phyloP scores from a whole-genome alignment of 2,797 vertebrate species.

The Bradypodion pumilum region DNA sequence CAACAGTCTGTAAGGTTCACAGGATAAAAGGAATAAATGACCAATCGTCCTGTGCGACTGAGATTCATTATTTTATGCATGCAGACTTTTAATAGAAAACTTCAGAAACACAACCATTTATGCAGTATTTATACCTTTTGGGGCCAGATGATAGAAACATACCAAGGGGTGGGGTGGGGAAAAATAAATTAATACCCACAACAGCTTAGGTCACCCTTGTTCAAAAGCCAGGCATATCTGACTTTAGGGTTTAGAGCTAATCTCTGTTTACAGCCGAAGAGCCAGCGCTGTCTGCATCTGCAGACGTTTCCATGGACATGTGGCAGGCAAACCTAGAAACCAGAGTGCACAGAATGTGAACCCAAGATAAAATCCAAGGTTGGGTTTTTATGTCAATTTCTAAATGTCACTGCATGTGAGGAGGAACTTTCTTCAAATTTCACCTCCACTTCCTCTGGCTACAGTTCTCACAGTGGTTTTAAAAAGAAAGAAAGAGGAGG shows the following conservation, averaged over 20 bases:
- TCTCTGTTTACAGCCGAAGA: no score
- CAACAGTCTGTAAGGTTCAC: slow-evolving; percentile 55
- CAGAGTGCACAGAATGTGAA: no score
- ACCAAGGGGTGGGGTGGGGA: not conserved
- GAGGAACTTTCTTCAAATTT: not conserved
- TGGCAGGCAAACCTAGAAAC: no score
- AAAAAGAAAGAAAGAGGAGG: no score
- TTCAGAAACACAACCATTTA: slow-evolving; percentile 41
- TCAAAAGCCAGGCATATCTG: no score
- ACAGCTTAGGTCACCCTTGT: not conserved
- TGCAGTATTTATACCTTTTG: not conserved
- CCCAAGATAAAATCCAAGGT: no score
- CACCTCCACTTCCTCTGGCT: not conserved
- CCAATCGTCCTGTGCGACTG: slow-evolving; percentile 42
- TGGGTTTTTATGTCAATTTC: no score
- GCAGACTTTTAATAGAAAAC: slow-evolving; percentile 65
- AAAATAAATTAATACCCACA: no score
- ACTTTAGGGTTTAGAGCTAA: no score
- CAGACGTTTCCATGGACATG: no score
- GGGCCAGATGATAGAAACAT: not conserved
- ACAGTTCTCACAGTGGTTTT: not conserved
- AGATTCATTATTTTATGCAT: slow-evolving; percentile 63
- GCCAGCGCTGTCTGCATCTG: no score
- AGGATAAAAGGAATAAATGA: slow-evolving; percentile 65
- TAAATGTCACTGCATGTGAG: not conserved